phyloP scores from a whole-genome alignment of 2,113 vertebrate genomes.

The Pachyramphus minor region DNA sequence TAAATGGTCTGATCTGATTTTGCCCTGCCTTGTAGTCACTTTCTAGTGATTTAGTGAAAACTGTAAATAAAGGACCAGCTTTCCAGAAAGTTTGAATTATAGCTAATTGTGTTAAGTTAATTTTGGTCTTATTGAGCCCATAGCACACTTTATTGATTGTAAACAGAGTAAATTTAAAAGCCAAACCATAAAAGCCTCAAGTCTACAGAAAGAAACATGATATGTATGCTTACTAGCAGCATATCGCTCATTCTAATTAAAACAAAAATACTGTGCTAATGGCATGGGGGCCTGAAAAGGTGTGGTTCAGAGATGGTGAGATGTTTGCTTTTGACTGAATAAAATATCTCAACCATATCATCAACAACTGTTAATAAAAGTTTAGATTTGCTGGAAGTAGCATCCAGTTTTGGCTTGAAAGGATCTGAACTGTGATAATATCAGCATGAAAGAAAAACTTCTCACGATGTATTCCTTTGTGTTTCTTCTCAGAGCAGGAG shows the following conservation, averaged over 20 bases:
- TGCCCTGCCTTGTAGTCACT: background rate
- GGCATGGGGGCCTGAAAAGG: background rate
- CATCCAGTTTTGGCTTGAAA: background rate
- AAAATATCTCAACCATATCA: background rate
- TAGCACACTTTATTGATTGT: slow-evolving; percentile 18
- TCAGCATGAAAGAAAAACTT: background rate
- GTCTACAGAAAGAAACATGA: slow-evolving; percentile 38
- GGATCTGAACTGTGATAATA: background rate
- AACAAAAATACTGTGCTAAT: slow-evolving; percentile 41
- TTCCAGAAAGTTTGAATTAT: slow-evolving; percentile 30
- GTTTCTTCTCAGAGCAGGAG: background rate
- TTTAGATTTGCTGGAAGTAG: background rate
- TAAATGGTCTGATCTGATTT: background rate
- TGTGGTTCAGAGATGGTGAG: background rate
- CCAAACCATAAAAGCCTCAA: slow-evolving; percentile 40
- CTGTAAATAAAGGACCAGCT: background rate
- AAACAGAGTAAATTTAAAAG: slow-evolving; percentile 47
- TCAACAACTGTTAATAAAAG: background rate
- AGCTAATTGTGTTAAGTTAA: slow-evolving; percentile 37
- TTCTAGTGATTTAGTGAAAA: background rate
- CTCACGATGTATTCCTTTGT: background rate
- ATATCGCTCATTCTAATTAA: slow-evolving; percentile 50
- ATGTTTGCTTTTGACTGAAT: background rate
- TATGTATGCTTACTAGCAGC: background rate
- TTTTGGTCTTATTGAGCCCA: slow-evolving; percentile 18